Percentiles rank a stretch among this genome's conserved stretches.
phyloP scores from a whole-genome alignment of 2,888 invertebrate genomes.

The Trachelus troglodyta region DNA sequence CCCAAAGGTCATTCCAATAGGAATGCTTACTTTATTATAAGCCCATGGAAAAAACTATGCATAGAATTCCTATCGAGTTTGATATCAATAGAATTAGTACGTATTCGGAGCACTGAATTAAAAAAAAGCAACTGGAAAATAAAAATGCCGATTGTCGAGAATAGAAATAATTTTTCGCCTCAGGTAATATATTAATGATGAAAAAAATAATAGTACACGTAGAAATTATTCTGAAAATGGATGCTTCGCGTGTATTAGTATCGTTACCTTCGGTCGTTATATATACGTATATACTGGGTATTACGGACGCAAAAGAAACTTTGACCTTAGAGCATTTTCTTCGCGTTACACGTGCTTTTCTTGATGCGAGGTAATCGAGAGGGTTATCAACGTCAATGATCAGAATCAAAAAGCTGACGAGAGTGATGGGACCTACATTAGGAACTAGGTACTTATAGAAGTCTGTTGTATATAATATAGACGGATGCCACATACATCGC shows the following conservation, averaged over 20 bases:
- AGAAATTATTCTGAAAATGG: background rate
- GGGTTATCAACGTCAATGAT: background rate
- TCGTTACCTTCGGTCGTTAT: background rate
- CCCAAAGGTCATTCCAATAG: background rate
- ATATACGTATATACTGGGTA: background rate
- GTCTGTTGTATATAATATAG: background rate
- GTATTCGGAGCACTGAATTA: background rate
- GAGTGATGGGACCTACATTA: background rate
- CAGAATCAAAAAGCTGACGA: background rate
- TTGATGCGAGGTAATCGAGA: background rate
- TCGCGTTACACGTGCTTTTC: background rate
- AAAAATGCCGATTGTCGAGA: background rate
- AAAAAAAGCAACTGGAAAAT: background rate
- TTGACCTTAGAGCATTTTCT: background rate
- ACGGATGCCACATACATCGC: background rate
- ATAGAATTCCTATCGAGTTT: background rate
- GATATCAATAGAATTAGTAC: background rate
- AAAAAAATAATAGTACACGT: background rate
- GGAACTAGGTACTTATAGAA: background rate
- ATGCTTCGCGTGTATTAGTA: background rate
- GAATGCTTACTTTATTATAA: background rate
- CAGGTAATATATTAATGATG: too few relatives aligned
- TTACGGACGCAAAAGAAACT: background rate
- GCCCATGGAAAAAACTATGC: background rate
- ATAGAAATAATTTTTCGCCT: background rate